phyloP scores from a whole-genome alignment of 2,888 invertebrate genomes.

The Stratiomys singularior region DNA sequence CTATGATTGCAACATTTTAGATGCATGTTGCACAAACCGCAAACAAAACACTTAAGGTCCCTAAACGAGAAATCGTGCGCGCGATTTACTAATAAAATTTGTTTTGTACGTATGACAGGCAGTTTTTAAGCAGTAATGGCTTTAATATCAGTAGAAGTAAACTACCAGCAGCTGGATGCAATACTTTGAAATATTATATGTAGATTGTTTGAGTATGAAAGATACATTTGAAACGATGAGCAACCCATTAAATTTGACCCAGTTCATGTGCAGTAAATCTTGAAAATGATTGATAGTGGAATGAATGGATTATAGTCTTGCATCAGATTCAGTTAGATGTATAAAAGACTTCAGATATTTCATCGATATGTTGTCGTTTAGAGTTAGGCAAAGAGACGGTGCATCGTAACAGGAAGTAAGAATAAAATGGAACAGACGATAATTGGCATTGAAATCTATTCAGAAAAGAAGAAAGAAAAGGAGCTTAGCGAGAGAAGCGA shows the following conservation, averaged over 20 bases:
- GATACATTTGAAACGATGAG: background rate
- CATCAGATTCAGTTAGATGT: too few species aligned
- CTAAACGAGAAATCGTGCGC: slow-evolving; percentile 18
- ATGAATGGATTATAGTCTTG: too few species aligned
- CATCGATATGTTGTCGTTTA: too few species aligned
- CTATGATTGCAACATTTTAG: background rate
- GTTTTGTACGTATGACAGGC: slow-evolving; percentile 1
- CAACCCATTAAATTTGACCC: background rate
- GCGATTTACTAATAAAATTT: background rate
- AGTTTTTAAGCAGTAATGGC: background rate
- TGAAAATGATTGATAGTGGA: background rate
- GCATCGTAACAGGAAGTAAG: too few species aligned
- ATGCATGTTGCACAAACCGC: slow-evolving; percentile 14
- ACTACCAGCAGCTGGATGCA: background rate
- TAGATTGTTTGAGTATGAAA: too few species aligned
- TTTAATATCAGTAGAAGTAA: background rate
- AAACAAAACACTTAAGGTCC: background rate
- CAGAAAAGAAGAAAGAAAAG: too few species aligned
- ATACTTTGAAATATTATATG: background rate
- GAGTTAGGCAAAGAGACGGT: too few species aligned
- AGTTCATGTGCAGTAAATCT: slow-evolving; percentile 11
- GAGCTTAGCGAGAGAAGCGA: too few species aligned
- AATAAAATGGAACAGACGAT: too few species aligned
- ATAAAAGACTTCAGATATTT: too few species aligned
- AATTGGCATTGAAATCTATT: too few species aligned